Evolutionary conservation across 2,113 vertebrate genomes (phyloP).

Genomic region (Alethe castanea): DNA sequence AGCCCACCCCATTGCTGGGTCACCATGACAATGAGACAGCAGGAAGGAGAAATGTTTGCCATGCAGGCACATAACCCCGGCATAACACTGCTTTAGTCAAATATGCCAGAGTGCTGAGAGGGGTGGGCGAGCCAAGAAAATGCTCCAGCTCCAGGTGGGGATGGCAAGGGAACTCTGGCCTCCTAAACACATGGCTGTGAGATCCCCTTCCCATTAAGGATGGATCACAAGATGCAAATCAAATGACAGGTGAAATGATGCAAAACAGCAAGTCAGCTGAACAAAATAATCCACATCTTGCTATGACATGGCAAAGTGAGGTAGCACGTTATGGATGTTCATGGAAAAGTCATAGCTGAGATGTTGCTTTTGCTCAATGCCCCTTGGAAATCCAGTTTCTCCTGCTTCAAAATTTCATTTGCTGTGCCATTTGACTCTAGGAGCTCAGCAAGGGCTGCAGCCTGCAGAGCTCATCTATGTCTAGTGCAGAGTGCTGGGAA

Average conservation of each 20-base stretch:
- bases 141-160: not conserved
- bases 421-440: not conserved
- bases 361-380: not conserved
- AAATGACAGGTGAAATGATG: not conserved
- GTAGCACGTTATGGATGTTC: not conserved
- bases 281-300: not conserved
- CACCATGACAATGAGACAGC: slow-evolving; percentile 71
- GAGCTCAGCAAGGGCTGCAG: not conserved
- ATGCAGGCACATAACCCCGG: slow-evolving; percentile 53
- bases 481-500: not conserved
- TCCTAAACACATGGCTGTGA: not conserved
- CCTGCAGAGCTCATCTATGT: not conserved
- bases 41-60: slow-evolving; percentile 68
- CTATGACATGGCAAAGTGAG: not conserved
- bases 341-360: not conserved
- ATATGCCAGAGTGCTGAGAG: slow-evolving; percentile 37
- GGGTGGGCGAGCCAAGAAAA: not conserved
- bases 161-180: not conserved
- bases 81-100: slow-evolving; percentile 26
- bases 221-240: not conserved
- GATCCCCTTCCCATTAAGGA: not conserved
- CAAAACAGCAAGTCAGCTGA: not conserved
- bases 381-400: not conserved
- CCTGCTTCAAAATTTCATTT: not conserved
- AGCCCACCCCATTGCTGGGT: slow-evolving; percentile 25